Evolutionary conservation across 2,113 vertebrate genomes (phyloP).

Genomic region (Todiramphus chloris): DNA sequence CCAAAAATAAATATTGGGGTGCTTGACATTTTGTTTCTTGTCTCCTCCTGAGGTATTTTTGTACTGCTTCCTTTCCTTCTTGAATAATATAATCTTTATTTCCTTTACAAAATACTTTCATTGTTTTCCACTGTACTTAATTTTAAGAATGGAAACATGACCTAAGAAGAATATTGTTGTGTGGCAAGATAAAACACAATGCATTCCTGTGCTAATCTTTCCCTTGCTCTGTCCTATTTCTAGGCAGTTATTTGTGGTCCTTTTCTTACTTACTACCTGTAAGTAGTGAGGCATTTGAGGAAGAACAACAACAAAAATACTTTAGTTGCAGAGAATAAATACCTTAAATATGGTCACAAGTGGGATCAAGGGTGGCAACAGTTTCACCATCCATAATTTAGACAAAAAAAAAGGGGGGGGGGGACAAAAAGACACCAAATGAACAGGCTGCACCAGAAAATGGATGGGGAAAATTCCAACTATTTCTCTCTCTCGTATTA

Average conservation of each 20-base stretch:
- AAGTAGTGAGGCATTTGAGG: slow-evolving; percentile 34
- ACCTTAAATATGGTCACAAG: neutral
- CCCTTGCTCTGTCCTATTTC: slow-evolving; percentile 44
- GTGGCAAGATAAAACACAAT: slow-evolving; percentile 70
- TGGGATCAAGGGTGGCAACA: neutral
- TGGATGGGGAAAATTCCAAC: neutral
- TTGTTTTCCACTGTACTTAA: slow-evolving; percentile 58
- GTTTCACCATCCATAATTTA: neutral
- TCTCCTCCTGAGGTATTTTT: slow-evolving; percentile 24
- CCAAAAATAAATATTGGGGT: slow-evolving; percentile 5
- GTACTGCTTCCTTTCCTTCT: slow-evolving; percentile 38
- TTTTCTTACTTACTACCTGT: neutral
- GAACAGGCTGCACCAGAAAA: neutral
- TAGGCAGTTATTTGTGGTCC: slow-evolving; percentile 34
- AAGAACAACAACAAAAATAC: fast-evolving
- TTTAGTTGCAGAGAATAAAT: neutral
- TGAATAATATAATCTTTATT: slow-evolving; percentile 52
- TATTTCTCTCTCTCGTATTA: neutral
- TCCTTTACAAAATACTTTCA: slow-evolving; percentile 46
- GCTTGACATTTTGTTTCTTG: slow-evolving; percentile 27
- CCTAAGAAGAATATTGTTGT: slow-evolving; percentile 63
- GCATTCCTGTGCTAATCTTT: slow-evolving; percentile 54
- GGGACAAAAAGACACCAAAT: neutral
- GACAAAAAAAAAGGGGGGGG: neutral
- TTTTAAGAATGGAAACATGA: slow-evolving; percentile 69